These are phyloP conservation scores for Xiphophorus couchianus DNA, from an alignment of 2,113 vertebrate genomes.

Conservation along the genomic window DNA sequence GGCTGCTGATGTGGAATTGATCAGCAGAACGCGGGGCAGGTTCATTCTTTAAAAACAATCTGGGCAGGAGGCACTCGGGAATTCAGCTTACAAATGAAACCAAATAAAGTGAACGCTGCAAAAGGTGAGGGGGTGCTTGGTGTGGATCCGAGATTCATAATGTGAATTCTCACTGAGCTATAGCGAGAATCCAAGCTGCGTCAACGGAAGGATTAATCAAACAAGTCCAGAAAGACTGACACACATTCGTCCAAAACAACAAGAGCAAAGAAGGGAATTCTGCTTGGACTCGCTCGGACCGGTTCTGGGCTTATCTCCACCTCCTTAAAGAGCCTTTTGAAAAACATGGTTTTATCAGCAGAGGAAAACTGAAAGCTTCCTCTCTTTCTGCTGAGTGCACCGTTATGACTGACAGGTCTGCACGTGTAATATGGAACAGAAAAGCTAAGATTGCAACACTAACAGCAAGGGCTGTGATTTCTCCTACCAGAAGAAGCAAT, in stretches of 20 bases:
- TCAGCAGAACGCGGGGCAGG: slow-evolving; percentile 26
- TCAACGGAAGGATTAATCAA: neutral
- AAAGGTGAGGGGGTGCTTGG: neutral
- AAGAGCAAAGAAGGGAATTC: neutral
- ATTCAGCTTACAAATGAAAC: slow-evolving; percentile 33
- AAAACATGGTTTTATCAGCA: slow-evolving; percentile 1
- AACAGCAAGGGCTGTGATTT: neutral
- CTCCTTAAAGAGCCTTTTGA: neutral
- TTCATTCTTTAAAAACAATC: slow-evolving; percentile 39
- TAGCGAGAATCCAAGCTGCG: neutral
- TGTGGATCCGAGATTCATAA: neutral
- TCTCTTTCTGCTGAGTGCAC: neutral
- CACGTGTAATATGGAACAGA: neutral
- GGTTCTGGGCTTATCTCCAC: neutral
- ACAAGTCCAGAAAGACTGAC: neutral
- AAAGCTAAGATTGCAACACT: neutral
- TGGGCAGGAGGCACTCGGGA: slow-evolving; percentile 24
- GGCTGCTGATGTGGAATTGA: slow-evolving; percentile 55
- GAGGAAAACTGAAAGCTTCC: neutral
- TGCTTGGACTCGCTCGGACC: neutral
- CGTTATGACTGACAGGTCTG: neutral
- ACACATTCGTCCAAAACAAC: neutral
- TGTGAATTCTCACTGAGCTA: neutral
- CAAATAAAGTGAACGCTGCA: slow-evolving; percentile 15
- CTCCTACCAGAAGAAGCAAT: neutral